These are phyloP conservation scores for Gadus macrocephalus DNA, from an alignment of 2,113 vertebrate genomes.

Conservation along the genomic window DNA sequence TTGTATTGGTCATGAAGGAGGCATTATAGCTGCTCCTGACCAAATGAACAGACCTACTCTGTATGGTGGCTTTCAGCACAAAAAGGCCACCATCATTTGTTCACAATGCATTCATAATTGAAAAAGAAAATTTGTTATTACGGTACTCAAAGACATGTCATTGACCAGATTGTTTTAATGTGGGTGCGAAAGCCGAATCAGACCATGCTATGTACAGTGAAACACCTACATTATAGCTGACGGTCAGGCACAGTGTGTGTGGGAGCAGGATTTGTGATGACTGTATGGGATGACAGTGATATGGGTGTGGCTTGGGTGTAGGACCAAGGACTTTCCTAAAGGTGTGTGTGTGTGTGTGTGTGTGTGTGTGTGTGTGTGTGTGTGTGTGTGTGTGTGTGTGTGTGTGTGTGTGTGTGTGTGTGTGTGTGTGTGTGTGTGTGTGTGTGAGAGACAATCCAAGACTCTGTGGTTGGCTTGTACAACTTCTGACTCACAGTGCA, in stretches of 20 bases:
- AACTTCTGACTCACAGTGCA: neutral
- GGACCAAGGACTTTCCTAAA: neutral
- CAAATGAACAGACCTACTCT: neutral
- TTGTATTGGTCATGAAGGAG: neutral
- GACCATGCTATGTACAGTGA: too few relatives aligned
- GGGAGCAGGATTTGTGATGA: too few relatives aligned
- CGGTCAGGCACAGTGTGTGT: too few relatives aligned
- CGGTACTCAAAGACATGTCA: too few relatives aligned
- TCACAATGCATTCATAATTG: neutral
- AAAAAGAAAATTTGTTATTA: neutral
- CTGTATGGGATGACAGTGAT: too few relatives aligned
- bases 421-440: conserved; percentile 1
- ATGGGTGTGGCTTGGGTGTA: too few relatives aligned
- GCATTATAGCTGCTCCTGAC: neutral
- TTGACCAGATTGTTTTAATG: neutral
- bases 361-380: neutral
- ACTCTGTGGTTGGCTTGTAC: neutral
- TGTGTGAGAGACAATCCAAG: neutral
- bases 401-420: neutral
- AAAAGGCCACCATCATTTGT: too few relatives aligned
- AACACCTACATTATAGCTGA: too few relatives aligned
- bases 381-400: conserved; percentile 3
- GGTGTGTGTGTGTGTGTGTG: neutral
- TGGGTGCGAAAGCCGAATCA: neutral
- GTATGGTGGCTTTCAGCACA: neutral